Percentiles rank a stretch among this genome's conserved stretches.
These are phyloP conservation scores for Python bivittatus DNA, from an alignment of 2,113 vertebrate genomes.

Conservation along the genomic window DNA sequence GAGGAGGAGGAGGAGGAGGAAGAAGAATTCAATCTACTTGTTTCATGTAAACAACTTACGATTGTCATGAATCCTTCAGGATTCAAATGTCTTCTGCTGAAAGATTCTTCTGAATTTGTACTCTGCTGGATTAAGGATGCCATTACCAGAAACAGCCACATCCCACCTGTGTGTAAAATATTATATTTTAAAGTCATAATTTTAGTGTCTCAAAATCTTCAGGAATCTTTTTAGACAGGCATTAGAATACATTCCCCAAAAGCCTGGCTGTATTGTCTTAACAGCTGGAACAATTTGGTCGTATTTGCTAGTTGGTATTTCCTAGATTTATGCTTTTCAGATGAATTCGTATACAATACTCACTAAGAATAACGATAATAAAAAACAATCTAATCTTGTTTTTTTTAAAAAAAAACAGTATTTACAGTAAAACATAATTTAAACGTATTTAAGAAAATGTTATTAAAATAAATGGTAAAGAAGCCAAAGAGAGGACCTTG, in stretches of 20 bases:
- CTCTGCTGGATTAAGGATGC: not conserved
- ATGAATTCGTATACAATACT: not conserved
- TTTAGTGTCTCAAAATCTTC: not conserved
- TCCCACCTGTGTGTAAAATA: not conserved
- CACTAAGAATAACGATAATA: not conserved
- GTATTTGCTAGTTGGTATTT: not conserved
- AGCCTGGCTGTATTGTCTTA: not conserved
- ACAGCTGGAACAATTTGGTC: not conserved
- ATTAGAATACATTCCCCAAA: not conserved
- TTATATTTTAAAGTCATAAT: not conserved
- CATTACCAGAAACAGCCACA: not conserved
- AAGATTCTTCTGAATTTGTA: not conserved
- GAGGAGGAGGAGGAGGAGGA: no score
- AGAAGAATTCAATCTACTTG: not conserved
- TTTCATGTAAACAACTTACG: not conserved
- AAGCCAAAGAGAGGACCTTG: not conserved
- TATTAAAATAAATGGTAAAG: not conserved
- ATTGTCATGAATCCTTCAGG: not conserved
- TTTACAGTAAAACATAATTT: not conserved
- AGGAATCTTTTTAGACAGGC: not conserved
- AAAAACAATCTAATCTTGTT: no score
- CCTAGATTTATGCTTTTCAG: not conserved
- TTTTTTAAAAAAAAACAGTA: not conserved
- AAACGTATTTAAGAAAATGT: not conserved
- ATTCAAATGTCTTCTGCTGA: conserved; percentile 13